Evolutionary conservation across 2,113 vertebrate genomes (phyloP).

Genomic region (Emydocephalus ijimae): DNA sequence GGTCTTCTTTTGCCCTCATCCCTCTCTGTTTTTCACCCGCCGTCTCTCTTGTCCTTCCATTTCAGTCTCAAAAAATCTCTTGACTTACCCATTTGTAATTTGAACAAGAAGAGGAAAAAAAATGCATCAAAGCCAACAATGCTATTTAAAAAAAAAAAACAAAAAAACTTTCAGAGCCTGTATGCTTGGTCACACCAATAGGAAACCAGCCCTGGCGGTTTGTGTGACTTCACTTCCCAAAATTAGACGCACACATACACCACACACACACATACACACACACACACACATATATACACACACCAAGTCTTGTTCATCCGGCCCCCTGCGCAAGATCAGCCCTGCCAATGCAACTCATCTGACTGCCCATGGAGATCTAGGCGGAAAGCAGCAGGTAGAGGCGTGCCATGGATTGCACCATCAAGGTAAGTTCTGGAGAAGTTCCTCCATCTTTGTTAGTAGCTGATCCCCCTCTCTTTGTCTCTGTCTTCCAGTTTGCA

Average conservation of each 20-base stretch:
- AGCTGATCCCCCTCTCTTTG: slow-evolving; percentile 41
- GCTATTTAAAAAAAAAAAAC: background rate
- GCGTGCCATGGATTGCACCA: slow-evolving; percentile 79
- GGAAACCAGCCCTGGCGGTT: slow-evolving; percentile 56
- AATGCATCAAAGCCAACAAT: background rate
- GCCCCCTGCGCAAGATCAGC: slow-evolving; percentile 31
- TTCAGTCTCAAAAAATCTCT: background rate
- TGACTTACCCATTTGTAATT: background rate
- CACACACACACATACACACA: slow-evolving; percentile 20
- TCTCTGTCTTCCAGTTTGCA: slow-evolving; percentile 18
- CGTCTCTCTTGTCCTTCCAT: background rate
- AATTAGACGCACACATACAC: slow-evolving; percentile 62
- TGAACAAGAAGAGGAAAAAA: background rate
- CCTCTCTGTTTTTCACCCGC: background rate
- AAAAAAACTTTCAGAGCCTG: slow-evolving; percentile 34
- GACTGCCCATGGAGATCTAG: slow-evolving; percentile 29
- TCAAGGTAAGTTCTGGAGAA: slow-evolving; percentile 74
- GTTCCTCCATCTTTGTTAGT: background rate
- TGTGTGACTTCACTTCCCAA: slow-evolving; percentile 84
- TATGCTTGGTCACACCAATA: slow-evolving; percentile 63
- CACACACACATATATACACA: slow-evolving; percentile 24
- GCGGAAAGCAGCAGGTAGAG: slow-evolving; percentile 37
- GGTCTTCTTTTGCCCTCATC: background rate
- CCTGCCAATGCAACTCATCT: slow-evolving; percentile 21
- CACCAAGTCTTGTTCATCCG: slow-evolving; percentile 33